Percentiles rank a stretch among this genome's conserved stretches.
phyloP scores from a whole-genome alignment of 2,797 vertebrate genomes.

The Triplophysa yarkandensis region DNA sequence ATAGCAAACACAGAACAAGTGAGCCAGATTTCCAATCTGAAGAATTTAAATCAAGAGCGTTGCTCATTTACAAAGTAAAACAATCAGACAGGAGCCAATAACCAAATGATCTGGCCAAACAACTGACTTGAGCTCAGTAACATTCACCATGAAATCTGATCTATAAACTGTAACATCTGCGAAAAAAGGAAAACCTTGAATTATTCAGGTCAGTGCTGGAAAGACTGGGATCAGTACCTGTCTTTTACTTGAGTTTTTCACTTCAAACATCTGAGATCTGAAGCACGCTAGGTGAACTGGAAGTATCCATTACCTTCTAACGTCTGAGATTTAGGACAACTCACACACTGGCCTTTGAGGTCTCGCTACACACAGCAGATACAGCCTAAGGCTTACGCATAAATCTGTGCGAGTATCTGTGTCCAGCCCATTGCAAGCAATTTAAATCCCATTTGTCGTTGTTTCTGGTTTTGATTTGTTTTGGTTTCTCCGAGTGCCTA shows the following conservation, averaged over 20 bases:
- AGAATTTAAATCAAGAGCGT: background rate
- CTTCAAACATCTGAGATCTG: conserved; percentile 55
- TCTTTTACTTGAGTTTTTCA: conserved; percentile 56
- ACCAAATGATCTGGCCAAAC: background rate
- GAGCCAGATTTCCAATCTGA: background rate
- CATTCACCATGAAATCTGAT: conserved; percentile 64
- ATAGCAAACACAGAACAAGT: background rate
- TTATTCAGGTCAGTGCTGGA: conserved; percentile 64
- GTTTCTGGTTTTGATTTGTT: conserved; percentile 40
- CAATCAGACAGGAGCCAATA: background rate
- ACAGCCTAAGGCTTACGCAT: conserved; percentile 45
- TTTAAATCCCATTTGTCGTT: conserved; percentile 56
- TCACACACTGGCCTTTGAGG: conserved; percentile 24
- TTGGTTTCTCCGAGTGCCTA: conserved; percentile 15
- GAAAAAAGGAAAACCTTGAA: conserved; percentile 65
- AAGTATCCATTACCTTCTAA: conserved; percentile 54
- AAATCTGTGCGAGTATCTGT: conserved; percentile 47
- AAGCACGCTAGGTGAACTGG: conserved; percentile 26
- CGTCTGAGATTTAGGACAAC: conserved; percentile 33
- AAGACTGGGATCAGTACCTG: conserved; percentile 55
- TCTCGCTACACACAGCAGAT: conserved; percentile 20
- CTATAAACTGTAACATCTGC: conserved; percentile 59
- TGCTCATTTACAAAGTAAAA: background rate
- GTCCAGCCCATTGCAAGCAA: conserved; percentile 42
- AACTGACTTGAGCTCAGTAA: conserved; percentile 1